A percentile compares a stretch with the other conserved stretches of the same genome.
Conservation (phyloP, 2,113 vertebrate genomes). For the Atlantisia rogersi region DNA sequence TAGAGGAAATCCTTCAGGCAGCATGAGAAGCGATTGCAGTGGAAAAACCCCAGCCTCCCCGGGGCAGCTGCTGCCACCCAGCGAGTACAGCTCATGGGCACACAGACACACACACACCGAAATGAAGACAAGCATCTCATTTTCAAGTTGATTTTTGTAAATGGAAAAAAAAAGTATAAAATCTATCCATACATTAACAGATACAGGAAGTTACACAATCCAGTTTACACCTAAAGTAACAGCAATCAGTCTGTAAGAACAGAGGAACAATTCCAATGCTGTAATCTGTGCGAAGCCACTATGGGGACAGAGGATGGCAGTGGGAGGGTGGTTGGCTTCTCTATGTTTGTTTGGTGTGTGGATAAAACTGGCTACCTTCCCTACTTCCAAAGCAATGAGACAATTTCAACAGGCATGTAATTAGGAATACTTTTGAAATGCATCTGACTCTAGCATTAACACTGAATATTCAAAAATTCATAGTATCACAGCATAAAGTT, state of each 20-base stretch:
- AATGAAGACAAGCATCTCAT: slow-evolving; percentile 39
- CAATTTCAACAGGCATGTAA: slow-evolving; percentile 15
- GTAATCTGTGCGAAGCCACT: not conserved
- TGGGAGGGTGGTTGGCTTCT: not conserved
- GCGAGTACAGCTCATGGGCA: not conserved
- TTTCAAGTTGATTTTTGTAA: slow-evolving; percentile 65
- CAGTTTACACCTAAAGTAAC: slow-evolving; percentile 49
- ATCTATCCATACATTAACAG: slow-evolving; percentile 56
- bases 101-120: not conserved
- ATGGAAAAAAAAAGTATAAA: slow-evolving; percentile 53
- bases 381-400: slow-evolving; percentile 65
- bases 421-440: slow-evolving; percentile 52
- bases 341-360: not conserved
- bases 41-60: not conserved
- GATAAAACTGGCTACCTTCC: slow-evolving; percentile 38
- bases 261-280: slow-evolving; percentile 6
- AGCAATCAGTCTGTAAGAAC: slow-evolving; percentile 46
- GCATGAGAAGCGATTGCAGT: not conserved
- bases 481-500: slow-evolving; percentile 1
- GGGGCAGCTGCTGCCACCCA: not conserved
- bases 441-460: slow-evolving; percentile 32
- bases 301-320: not conserved
- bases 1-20: slow-evolving; percentile 56
- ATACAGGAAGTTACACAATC: slow-evolving; percentile 69
- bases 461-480: slow-evolving; percentile 58